A percentile compares a stretch with the other conserved stretches of the same genome.
Evolutionary conservation across 2,113 vertebrate species (phyloP).

Genomic region (Micronycteris hirsuta): DNA sequence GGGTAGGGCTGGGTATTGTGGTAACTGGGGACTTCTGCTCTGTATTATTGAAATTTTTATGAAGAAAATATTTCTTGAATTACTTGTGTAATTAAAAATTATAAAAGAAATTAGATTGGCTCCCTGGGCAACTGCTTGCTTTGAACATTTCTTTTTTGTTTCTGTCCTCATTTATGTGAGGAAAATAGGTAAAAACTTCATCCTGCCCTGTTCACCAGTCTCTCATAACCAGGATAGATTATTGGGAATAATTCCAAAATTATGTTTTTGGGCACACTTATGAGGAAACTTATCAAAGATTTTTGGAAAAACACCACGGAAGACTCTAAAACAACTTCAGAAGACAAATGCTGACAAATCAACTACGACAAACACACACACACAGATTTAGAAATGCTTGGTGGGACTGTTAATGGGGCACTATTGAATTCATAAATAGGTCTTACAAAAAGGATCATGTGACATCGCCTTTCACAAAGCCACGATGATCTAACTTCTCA

Average conservation of each 20-base stretch:
- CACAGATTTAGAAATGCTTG: neutral
- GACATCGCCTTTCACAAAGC: neutral
- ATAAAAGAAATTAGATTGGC: constrained; percentile 40
- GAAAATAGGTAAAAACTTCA: neutral
- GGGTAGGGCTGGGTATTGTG: neutral
- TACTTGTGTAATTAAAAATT: constrained; percentile 59
- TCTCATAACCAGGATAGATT: neutral
- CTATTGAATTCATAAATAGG: neutral
- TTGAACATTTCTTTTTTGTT: constrained; percentile 13
- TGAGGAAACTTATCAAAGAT: neutral
- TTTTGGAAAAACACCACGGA: neutral
- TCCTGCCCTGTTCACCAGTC: neutral
- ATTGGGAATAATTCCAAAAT: constrained; percentile 30
- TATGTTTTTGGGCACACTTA: neutral
- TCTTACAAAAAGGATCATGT: neutral
- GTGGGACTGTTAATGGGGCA: neutral
- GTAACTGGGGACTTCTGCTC: neutral
- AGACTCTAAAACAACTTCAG: neutral
- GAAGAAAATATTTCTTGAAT: constrained; percentile 51
- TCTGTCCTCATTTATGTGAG: neutral
- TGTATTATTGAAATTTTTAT: constrained; percentile 44
- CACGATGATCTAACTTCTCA: neutral
- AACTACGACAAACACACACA: neutral
- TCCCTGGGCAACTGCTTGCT: constrained; percentile 28
- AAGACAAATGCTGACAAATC: neutral